Evolutionary conservation across 2,113 vertebrate genomes (phyloP).

Genomic region (Physeter macrocephalus): DNA sequence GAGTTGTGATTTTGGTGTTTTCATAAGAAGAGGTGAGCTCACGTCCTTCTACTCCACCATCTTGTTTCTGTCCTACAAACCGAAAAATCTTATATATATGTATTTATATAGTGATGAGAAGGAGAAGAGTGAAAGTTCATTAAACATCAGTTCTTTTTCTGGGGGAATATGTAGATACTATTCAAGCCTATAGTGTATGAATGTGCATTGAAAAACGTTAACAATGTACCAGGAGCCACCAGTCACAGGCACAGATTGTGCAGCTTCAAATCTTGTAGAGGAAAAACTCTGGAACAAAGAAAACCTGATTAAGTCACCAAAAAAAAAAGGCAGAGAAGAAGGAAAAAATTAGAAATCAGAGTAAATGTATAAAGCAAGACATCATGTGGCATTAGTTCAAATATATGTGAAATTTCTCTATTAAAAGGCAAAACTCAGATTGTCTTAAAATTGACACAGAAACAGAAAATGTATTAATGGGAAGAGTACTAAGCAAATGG

Average conservation of each 20-base stretch:
- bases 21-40: not conserved
- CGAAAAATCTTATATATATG: not conserved
- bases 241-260: not conserved
- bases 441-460: not conserved
- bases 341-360: not conserved
- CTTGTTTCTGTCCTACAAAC: not conserved
- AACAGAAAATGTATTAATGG: not conserved
- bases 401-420: not conserved
- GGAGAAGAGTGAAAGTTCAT: not conserved
- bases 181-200: not conserved
- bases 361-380: not conserved
- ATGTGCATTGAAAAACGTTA: not conserved
- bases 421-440: not conserved
- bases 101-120: not conserved
- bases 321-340: not conserved
- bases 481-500: not conserved
- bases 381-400: not conserved
- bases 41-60: not conserved
- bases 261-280: not conserved
- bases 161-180: no score
- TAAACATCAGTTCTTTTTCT: not conserved
- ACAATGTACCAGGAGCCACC: no score
- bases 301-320: not conserved
- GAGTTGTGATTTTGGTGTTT: not conserved
- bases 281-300: not conserved